Percentiles rank a stretch among this genome's conserved stretches.
phyloP scores from a whole-genome alignment of 2,888 invertebrate species.

The Blastobasis adustella region DNA sequence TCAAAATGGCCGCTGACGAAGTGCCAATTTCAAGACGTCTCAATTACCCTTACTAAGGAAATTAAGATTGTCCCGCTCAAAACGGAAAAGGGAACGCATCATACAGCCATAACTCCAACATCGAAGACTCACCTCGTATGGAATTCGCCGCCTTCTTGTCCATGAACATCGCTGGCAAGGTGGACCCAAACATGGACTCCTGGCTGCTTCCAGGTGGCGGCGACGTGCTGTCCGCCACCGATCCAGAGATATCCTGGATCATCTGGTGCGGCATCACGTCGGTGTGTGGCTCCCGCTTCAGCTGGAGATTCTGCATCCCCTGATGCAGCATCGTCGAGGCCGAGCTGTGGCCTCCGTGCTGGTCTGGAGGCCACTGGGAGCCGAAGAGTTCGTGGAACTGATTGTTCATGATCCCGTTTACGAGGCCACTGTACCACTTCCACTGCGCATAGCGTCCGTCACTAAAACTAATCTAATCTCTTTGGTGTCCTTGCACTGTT shows the following conservation, averaged over 20 bases:
- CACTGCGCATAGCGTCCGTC: too few relatives aligned
- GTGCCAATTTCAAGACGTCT: too few relatives aligned
- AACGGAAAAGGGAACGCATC: too few relatives aligned
- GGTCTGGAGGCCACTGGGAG: constrained; percentile 70
- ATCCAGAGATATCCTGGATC: constrained; percentile 55
- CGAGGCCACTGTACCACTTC: too few relatives aligned
- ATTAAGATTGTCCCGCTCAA: too few relatives aligned
- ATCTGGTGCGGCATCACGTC: constrained; percentile 56
- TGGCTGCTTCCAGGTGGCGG: constrained; percentile 68
- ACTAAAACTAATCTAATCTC: too few relatives aligned
- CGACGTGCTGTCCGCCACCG: constrained; percentile 75
- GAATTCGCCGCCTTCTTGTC: constrained; percentile 78
- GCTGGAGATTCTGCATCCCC: constrained; percentile 44
- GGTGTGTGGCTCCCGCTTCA: constrained; percentile 57
- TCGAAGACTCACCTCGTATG: constrained; percentile 73
- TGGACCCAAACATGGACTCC: constrained; percentile 62
- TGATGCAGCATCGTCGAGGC: constrained; percentile 66
- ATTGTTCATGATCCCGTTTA: constrained; percentile 41
- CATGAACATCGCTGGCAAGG: constrained; percentile 67
- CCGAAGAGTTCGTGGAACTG: constrained; percentile 69
- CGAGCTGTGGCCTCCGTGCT: constrained; percentile 63
- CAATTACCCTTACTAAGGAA: too few relatives aligned
- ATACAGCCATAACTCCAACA: too few relatives aligned
- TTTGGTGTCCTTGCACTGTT: constrained; percentile 20
- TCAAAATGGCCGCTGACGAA: too few relatives aligned